phyloP scores from a whole-genome alignment of 2,888 invertebrate species.

The Leucozona laternaria region DNA sequence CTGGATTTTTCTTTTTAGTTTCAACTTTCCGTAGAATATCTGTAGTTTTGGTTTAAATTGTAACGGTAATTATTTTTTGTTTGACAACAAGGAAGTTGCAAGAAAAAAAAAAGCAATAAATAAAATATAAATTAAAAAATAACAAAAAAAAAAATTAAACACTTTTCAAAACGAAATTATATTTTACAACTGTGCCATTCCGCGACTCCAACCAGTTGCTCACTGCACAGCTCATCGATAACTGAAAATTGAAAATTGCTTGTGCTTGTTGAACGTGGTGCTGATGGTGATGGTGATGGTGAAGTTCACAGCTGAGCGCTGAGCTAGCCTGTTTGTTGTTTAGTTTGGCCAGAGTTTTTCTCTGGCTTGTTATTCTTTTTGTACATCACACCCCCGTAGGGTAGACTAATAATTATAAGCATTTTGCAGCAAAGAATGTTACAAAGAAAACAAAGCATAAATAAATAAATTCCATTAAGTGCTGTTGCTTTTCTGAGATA shows the following conservation, averaged over 20 bases:
- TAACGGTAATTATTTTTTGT: not conserved
- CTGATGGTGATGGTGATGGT: too few species aligned
- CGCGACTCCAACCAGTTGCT: constrained; percentile 55
- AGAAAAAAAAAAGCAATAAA: not conserved
- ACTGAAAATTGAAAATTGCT: constrained; percentile 61
- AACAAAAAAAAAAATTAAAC: not conserved
- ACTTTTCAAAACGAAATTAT: constrained; percentile 34
- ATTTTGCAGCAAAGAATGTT: not conserved
- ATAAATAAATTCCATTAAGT: too few species aligned
- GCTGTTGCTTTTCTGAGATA: too few species aligned
- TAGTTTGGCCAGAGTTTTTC: constrained; percentile 33
- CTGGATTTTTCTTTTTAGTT: not conserved
- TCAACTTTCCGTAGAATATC: too few species aligned
- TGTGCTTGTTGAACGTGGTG: too few species aligned
- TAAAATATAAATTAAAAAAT: constrained; percentile 4
- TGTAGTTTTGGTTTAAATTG: not conserved
- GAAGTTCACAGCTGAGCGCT: constrained; percentile 54
- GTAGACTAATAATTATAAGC: constrained; percentile 1
- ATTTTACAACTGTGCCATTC: constrained; percentile 35
- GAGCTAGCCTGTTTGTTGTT: constrained; percentile 41
- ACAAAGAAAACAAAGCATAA: not conserved
- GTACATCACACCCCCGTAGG: constrained; percentile 24
- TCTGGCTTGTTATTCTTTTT: constrained; percentile 20
- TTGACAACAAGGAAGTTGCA: not conserved
- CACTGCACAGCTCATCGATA: constrained; percentile 61